phyloP scores from a whole-genome alignment of 2,888 invertebrate genomes.

The Xanthia icteritia region DNA sequence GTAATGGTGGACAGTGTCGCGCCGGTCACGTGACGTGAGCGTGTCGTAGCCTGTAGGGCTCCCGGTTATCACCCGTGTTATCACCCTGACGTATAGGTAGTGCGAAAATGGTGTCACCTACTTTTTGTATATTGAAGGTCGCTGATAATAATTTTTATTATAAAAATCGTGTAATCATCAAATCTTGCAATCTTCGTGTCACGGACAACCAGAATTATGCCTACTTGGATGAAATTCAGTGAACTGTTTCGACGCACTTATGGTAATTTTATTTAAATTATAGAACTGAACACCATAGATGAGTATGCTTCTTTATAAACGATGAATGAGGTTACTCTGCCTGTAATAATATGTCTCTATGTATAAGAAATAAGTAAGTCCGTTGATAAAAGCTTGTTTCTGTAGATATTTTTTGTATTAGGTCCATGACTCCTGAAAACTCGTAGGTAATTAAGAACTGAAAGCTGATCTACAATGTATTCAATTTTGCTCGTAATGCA shows the following conservation, averaged over 20 bases:
- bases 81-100: slow-evolving; percentile 75
- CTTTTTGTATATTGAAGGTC: slow-evolving; percentile 87
- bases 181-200: slow-evolving; percentile 81
- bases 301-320: neutral
- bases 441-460: neutral
- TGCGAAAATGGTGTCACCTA: slow-evolving; percentile 85
- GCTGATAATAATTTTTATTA: slow-evolving; percentile 78
- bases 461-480: neutral
- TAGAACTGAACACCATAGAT: neutral
- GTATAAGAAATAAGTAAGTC: neutral
- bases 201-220: slow-evolving; percentile 79
- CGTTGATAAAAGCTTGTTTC: neutral
- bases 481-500: neutral
- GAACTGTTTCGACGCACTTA: neutral
- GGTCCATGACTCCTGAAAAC: neutral
- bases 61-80: slow-evolving; percentile 75
- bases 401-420: neutral
- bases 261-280: slow-evolving; percentile 13
- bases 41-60: slow-evolving; percentile 70
- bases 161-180: slow-evolving; percentile 79
- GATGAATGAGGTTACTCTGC: neutral
- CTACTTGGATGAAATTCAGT: slow-evolving; percentile 42
- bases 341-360: neutral
- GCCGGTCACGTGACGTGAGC: slow-evolving; percentile 58
- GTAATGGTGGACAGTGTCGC: slow-evolving; percentile 26